phyloP scores from a whole-genome alignment of 2,113 vertebrate species.

The Gorsachius goisagi region DNA sequence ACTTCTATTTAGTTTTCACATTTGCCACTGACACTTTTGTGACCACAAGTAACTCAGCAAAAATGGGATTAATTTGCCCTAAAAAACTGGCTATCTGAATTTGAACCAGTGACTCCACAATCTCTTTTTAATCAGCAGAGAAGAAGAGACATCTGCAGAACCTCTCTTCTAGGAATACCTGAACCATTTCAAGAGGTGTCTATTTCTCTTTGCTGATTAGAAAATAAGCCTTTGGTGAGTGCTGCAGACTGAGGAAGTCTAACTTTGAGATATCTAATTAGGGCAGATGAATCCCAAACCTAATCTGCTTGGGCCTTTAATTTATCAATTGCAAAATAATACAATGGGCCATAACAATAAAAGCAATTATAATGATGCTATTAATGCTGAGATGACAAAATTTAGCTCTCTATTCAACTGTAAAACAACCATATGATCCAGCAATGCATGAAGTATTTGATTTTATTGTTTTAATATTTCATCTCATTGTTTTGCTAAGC shows the following conservation, averaged over 20 bases:
- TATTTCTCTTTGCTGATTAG: not conserved
- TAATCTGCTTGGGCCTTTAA: not conserved
- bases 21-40: not conserved
- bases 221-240: not conserved
- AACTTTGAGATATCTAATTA: not conserved
- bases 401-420: not conserved
- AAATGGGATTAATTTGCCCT: not conserved
- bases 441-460: not conserved
- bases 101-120: not conserved
- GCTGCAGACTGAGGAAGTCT: not conserved
- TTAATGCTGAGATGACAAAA: not conserved
- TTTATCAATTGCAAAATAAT: conserved; percentile 1
- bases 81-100: not conserved
- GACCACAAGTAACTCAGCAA: not conserved
- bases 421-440: not conserved
- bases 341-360: not conserved
- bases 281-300: not conserved
- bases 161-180: not conserved
- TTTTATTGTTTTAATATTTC: not conserved
- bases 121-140: not conserved
- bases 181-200: not conserved
- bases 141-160: not conserved
- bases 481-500: conserved; percentile 4
- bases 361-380: not conserved
- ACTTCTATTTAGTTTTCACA: not conserved